Conservation (phyloP, 1,140 invertebrate genomes). For the Eulimnadia texana region DNA sequence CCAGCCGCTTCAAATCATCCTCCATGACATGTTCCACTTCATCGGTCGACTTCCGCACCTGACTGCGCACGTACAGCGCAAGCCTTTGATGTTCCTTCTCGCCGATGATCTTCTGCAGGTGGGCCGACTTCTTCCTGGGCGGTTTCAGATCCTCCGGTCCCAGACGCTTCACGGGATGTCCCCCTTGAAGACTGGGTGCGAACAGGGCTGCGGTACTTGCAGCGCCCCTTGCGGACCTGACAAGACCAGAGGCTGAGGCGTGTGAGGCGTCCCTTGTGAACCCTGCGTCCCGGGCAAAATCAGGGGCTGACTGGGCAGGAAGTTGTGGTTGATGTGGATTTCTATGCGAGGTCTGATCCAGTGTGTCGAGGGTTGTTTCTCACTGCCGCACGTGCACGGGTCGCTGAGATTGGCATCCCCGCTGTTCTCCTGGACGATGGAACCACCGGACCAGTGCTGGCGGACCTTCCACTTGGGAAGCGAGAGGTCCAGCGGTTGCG, state of each 20-base stretch:
- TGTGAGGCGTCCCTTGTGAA: no score
- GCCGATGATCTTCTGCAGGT: background rate
- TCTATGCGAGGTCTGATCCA: background rate
- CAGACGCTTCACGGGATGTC: background rate
- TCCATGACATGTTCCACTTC: background rate
- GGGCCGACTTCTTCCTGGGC: background rate
- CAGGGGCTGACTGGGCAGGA: background rate
- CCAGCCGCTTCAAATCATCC: constrained; percentile 24
- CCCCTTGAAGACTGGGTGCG: no score
- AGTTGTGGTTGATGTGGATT: background rate
- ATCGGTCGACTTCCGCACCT: background rate
- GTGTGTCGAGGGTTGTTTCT: background rate
- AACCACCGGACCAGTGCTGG: constrained; percentile 9
- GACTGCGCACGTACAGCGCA: background rate
- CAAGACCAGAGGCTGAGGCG: background rate
- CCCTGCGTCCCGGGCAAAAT: no score
- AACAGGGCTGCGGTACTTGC: no score
- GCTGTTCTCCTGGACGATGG: constrained; percentile 1
- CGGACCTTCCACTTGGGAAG: constrained; percentile 7
- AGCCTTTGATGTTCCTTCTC: background rate
- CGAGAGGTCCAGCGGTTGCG: background rate
- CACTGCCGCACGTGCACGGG: background rate
- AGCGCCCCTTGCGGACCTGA: background rate
- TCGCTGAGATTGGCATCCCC: background rate
- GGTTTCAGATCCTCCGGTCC: background rate